Percentiles rank a stretch among this genome's conserved stretches.
Conservation (phyloP, 2,113 vertebrate genomes). For the Forbesichthys agassizii region DNA sequence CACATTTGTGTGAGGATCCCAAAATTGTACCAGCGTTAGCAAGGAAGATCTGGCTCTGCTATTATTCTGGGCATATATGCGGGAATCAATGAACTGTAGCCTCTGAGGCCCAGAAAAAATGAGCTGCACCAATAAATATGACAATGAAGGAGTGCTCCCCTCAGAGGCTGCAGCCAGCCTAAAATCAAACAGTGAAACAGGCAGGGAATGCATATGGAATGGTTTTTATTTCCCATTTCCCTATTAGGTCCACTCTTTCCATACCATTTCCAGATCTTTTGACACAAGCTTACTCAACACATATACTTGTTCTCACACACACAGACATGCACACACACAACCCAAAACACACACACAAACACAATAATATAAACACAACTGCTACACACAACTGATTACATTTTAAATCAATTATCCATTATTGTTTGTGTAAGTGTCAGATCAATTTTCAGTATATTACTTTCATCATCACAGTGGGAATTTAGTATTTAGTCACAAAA, state of each 20-base stretch:
- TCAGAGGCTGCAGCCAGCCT: constrained; percentile 76
- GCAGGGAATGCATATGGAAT: constrained; percentile 71
- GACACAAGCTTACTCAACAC: neutral
- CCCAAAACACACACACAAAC: too few relatives aligned
- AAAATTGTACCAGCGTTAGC: constrained; percentile 29
- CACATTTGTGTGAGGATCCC: too few relatives aligned
- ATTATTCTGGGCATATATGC: constrained; percentile 63
- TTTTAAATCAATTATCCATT: too few relatives aligned
- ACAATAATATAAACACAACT: too few relatives aligned
- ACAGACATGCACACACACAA: neutral
- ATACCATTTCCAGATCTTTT: constrained; percentile 54
- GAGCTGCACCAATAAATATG: constrained; percentile 77
- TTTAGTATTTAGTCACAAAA: too few relatives aligned
- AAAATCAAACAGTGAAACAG: constrained; percentile 69
- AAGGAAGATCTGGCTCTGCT: constrained; percentile 61
- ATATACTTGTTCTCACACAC: neutral
- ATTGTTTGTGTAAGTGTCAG: too few relatives aligned
- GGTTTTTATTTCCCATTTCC: constrained; percentile 65
- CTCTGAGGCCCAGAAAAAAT: constrained; percentile 75
- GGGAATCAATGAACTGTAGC: constrained; percentile 79
- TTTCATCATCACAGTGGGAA: too few relatives aligned
- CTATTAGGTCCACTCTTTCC: constrained; percentile 68
- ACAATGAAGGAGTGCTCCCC: constrained; percentile 82
- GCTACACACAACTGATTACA: too few relatives aligned
- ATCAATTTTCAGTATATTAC: too few relatives aligned